These are phyloP conservation scores for Aromia moschata DNA, from an alignment of 2,888 invertebrate genomes.

Conservation along the genomic window DNA sequence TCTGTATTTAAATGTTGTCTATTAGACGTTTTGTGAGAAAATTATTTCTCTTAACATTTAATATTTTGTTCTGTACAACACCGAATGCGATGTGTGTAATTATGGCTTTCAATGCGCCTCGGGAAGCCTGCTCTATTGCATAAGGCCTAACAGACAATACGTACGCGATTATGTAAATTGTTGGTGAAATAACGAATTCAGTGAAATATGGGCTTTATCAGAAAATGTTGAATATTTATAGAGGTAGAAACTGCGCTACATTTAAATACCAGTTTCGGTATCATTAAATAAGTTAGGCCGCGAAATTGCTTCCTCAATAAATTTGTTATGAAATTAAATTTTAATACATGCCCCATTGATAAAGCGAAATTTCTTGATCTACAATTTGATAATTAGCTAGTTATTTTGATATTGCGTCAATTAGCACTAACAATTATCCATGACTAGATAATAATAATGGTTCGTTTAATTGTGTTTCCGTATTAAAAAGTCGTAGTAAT, in stretches of 20 bases:
- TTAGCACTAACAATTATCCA: not conserved
- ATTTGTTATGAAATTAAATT: not conserved
- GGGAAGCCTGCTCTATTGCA: not conserved
- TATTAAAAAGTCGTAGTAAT: not conserved
- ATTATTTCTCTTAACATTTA: no score
- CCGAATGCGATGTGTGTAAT: not conserved
- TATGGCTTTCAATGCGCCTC: not conserved
- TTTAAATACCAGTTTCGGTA: not conserved
- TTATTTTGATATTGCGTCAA: not conserved
- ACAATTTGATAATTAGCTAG: not conserved
- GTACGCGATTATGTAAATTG: not conserved
- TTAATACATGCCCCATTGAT: not conserved
- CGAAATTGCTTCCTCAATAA: not conserved
- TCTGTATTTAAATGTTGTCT: no score
- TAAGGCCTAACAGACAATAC: not conserved
- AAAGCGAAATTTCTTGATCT: not conserved
- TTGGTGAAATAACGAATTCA: not conserved
- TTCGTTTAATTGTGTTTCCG: not conserved
- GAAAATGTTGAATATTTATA: not conserved
- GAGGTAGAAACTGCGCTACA: not conserved
- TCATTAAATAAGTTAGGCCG: not conserved
- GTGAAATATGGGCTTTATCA: not conserved
- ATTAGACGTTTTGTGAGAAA: no score
- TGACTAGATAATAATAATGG: not conserved
- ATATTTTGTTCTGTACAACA: not conserved